These are phyloP conservation scores for Drosophila fuyamai DNA, from an alignment of 1,140 invertebrate genomes.

Conservation along the genomic window DNA sequence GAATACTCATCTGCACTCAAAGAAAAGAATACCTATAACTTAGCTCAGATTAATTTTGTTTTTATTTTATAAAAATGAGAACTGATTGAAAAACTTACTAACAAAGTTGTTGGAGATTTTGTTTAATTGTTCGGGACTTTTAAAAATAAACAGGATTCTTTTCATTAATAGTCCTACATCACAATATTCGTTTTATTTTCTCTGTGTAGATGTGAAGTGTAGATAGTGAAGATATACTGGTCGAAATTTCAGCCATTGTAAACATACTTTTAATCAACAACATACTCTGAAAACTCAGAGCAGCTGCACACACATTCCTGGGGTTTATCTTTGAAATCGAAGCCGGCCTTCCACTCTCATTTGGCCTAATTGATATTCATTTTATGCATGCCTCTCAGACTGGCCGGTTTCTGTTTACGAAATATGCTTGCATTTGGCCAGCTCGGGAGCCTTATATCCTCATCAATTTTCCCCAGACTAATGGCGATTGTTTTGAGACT, in stretches of 20 bases:
- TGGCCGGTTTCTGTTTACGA: constrained; percentile 22
- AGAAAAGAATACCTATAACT: not conserved
- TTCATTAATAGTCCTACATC: too few relatives aligned
- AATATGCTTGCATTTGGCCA: constrained; percentile 20
- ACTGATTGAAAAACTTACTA: too few relatives aligned
- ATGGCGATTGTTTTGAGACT: constrained; percentile 19
- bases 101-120: too few relatives aligned
- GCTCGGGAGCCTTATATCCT: not conserved
- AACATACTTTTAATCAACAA: constrained; percentile 25
- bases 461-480: constrained; percentile 19
- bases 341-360: constrained; percentile 19
- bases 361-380: constrained; percentile 64
- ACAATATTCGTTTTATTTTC: not conserved
- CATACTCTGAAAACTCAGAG: constrained; percentile 10
- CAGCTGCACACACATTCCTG: constrained; percentile 5
- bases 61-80: too few relatives aligned
- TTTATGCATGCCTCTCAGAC: constrained; percentile 36
- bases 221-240: not conserved
- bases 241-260: constrained; percentile 3
- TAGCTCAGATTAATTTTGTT: too few relatives aligned
- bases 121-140: too few relatives aligned
- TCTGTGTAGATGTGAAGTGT: not conserved
- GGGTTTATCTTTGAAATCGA: constrained; percentile 34
- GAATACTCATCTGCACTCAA: not conserved
- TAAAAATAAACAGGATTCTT: too few relatives aligned